Conservation (phyloP, 2,888 invertebrate species). For the Metopia argyrocephala region DNA sequence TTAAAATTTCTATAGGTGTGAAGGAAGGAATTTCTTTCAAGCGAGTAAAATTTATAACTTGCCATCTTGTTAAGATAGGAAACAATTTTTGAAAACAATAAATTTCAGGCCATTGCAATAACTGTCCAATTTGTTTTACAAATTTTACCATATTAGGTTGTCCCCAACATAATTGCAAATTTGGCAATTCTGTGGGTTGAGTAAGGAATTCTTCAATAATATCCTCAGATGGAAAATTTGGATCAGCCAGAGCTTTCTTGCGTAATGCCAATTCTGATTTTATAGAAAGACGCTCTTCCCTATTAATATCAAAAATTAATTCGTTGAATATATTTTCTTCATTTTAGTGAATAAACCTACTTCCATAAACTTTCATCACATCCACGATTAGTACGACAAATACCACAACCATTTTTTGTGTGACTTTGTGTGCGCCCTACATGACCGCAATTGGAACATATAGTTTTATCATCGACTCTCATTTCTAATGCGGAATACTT, state of each 20-base stretch:
- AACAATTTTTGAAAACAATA: constrained; percentile 89
- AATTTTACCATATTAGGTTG: constrained; percentile 85
- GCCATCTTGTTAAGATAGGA: constrained; percentile 88
- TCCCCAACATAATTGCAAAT: constrained; percentile 81
- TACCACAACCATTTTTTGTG: constrained; percentile 82
- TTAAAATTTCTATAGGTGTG: constrained; percentile 80
- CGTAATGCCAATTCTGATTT: constrained; percentile 85
- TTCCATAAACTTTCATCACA: constrained; percentile 83
- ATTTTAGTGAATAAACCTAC: constrained; percentile 76
- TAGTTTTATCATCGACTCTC: constrained; percentile 81
- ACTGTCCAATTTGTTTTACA: constrained; percentile 83
- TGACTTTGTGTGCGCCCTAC: constrained; percentile 82
- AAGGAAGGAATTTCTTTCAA: constrained; percentile 10
- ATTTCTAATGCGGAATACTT: constrained; percentile 80
- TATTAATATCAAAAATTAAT: no score
- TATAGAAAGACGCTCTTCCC: constrained; percentile 82
- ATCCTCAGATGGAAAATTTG: constrained; percentile 85
- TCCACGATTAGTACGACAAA: constrained; percentile 82
- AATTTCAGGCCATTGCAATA: constrained; percentile 86
- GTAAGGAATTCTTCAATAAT: constrained; percentile 86
- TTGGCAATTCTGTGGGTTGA: constrained; percentile 80
- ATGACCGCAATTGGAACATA: constrained; percentile 87
- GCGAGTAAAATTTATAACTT: constrained; percentile 76
- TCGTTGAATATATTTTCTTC: no score
- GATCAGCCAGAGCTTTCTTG: constrained; percentile 82